A percentile compares a stretch with the other conserved stretches of the same genome.
phyloP scores from a whole-genome alignment of 1,140 invertebrate species.

The Mercenaria mercenaria region DNA sequence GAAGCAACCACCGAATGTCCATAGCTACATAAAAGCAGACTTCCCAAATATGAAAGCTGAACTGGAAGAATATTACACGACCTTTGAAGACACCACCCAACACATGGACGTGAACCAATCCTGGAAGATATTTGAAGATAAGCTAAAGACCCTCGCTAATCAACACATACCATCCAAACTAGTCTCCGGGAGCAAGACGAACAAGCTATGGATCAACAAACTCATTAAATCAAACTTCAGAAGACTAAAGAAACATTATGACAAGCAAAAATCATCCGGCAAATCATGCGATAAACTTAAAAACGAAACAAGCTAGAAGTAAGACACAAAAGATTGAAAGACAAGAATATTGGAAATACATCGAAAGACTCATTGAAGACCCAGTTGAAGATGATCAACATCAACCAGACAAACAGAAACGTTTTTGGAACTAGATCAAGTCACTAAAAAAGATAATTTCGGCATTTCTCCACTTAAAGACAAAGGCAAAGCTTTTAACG shows the following conservation, averaged over 20 bases:
- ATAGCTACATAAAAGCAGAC: neutral
- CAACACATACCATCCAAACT: neutral
- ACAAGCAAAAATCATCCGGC: neutral
- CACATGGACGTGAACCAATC: neutral
- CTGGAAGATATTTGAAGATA: neutral
- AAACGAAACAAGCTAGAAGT: neutral
- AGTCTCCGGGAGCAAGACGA: neutral
- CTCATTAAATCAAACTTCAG: neutral
- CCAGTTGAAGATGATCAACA: too few relatives aligned
- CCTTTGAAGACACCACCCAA: neutral
- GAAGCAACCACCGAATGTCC: neutral
- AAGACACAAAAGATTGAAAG: neutral
- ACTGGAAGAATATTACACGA: neutral
- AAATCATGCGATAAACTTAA: neutral
- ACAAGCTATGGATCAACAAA: constrained; percentile 20
- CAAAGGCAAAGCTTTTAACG: constrained; percentile 4
- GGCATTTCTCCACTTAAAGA: constrained; percentile 1
- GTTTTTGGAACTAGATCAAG: constrained; percentile 8
- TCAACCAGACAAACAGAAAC: neutral
- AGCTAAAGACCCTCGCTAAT: neutral
- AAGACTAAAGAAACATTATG: neutral
- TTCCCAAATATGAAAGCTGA: neutral
- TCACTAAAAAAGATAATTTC: neutral
- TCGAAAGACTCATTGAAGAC: neutral
- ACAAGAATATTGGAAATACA: neutral